Base-by-base conservation (phyloP, 2,888 invertebrate genomes). In the Lamproptera curius region DNA sequence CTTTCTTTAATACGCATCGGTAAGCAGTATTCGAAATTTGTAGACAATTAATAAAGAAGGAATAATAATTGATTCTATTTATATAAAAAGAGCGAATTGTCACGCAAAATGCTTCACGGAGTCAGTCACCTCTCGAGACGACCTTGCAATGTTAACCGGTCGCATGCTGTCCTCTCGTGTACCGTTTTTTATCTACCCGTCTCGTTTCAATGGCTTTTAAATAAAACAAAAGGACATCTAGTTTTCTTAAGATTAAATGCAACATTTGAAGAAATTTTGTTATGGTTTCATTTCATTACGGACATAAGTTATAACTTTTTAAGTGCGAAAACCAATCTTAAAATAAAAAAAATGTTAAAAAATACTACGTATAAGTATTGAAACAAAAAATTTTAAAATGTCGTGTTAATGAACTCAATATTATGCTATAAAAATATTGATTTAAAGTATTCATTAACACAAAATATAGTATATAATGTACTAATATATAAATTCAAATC, bases 71-170 rank as follows among this genome's bases (percentile, higher is more conserved):
- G 37, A 16, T 36, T 23, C 36, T 42, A 28, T 28, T 28, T 28
- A 42, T 42, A 47, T 20, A 42, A 47, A 47, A 53, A 49, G 31
- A 37, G 47, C 50, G 62, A 67, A 71, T 81, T 76, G 64, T 73
- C 82, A 83, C 76, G 82, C 79, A 62, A 78, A 68, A 60, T 62
- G 63, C 65, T 65, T 62, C 53, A 68, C 66, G 59, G 69, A 76
- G 84, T 85, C 86, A 78, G 61, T 85, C 76, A 87, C 84, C 86
- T 70, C 70, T 65, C 56, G 57, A 50, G 63, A 75, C 87, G 87
- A 83, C 88, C 88, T 88, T 88, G 87, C 88, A 87, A 87, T 88
- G 87, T 76, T 83, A 85, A 85, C 85, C 76, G 70, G 86, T 85
- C 76, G 70, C 74, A 63, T 51, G 60, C 63, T 55, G 55, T 69